Percentiles rank a stretch among this genome's conserved stretches.
Conservation (phyloP, 2,888 invertebrate genomes). For the Tetropium fuscum region DNA sequence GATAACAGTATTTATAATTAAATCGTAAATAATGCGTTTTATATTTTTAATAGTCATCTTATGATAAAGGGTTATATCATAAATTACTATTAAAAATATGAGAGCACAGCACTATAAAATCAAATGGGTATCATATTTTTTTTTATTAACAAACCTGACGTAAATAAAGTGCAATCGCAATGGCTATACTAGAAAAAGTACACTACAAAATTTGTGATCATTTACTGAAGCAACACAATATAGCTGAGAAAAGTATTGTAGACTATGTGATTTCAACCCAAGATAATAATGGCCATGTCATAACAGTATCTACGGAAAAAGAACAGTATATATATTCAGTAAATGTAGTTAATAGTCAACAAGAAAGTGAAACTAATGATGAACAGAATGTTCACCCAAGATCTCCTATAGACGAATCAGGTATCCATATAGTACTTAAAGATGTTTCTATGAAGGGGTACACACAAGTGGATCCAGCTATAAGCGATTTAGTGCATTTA, state of each 20-base stretch:
- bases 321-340: neutral
- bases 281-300: neutral
- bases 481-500: neutral
- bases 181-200: neutral
- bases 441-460: conserved; percentile 1
- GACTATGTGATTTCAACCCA: neutral
- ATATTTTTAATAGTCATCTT: no score
- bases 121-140: no score
- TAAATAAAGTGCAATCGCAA: no score
- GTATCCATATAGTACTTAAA: neutral
- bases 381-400: neutral
- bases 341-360: neutral
- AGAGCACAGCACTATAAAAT: no score
- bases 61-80: no score
- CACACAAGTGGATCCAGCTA: neutral
- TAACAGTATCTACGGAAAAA: neutral
- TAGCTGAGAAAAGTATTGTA: neutral
- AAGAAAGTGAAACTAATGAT: neutral
- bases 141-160: no score
- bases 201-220: neutral
- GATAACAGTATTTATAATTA: no score
- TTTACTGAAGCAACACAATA: neutral
- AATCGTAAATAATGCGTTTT: no score
- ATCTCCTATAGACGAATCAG: neutral
- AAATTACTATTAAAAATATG: no score